These are phyloP conservation scores for Ictalurus punctatus DNA, from an alignment of 2,113 vertebrate species.

Conservation along the genomic window DNA sequence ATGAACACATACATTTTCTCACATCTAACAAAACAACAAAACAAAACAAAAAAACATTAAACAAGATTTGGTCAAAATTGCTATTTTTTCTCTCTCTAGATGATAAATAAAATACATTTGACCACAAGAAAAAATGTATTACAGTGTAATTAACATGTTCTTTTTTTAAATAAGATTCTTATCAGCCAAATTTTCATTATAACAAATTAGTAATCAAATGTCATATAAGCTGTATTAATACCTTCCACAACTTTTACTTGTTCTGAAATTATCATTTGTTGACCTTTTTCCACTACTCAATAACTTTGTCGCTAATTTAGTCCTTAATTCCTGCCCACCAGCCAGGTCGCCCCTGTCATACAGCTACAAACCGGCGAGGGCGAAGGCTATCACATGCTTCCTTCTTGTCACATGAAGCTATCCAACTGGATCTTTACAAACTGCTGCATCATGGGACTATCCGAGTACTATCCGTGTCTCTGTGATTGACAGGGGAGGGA, in stretches of 20 bases:
- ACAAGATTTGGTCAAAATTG: not conserved
- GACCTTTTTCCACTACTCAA: too few species aligned
- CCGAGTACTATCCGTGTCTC: not conserved
- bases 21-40: not conserved
- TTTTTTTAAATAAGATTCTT: not conserved
- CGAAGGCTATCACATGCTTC: not conserved
- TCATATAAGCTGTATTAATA: not conserved
- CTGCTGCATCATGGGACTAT: not conserved
- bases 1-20: not conserved
- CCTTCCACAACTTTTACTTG: not conserved
- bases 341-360: not conserved
- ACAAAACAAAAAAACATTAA: not conserved
- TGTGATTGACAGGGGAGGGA: not conserved
- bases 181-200: not conserved
- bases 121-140: not conserved
- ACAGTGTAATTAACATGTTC: not conserved
- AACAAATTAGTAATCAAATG: not conserved
- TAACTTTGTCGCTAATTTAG: not conserved
- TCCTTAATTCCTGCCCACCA: not conserved
- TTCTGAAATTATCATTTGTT: too few species aligned
- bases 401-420: not conserved
- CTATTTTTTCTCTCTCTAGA: not conserved
- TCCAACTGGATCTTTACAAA: not conserved
- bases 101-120: not conserved
- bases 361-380: not conserved